phyloP scores from a whole-genome alignment of 2,888 invertebrate species.

The Drosophila rubida region DNA sequence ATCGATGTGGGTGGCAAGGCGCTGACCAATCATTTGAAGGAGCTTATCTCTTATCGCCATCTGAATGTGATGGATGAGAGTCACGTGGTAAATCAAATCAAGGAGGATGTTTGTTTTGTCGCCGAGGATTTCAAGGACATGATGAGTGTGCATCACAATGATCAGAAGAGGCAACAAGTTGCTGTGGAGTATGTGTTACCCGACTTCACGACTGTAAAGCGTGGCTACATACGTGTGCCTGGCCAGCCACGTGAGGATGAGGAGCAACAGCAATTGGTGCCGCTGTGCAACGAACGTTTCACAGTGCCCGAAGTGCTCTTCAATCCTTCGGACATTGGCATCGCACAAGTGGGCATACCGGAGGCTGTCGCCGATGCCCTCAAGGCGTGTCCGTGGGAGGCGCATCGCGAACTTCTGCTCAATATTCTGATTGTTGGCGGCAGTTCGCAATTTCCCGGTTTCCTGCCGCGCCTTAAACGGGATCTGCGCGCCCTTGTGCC shows the following conservation, averaged over 20 bases:
- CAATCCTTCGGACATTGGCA: constrained; percentile 96
- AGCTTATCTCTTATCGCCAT: constrained; percentile 97
- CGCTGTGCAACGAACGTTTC: constrained; percentile 97
- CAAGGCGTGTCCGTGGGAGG: constrained; percentile 89
- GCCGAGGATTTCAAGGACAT: constrained; percentile 93
- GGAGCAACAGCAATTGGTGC: constrained; percentile 88
- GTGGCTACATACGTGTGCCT: constrained; percentile 88
- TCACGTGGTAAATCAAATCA: constrained; percentile 98
- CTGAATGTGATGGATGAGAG: constrained; percentile 99
- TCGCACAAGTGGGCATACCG: constrained; percentile 94
- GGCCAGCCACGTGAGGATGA: constrained; percentile 62
- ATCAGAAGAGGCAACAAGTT: constrained; percentile 89
- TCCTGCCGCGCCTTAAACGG: constrained; percentile 90
- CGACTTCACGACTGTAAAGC: constrained; percentile 95
- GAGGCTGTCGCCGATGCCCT: constrained; percentile 94
- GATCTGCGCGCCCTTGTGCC: constrained; percentile 93
- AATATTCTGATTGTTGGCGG: constrained; percentile 95
- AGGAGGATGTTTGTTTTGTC: constrained; percentile 98
- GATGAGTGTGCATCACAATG: constrained; percentile 88
- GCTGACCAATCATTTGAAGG: constrained; percentile 98
- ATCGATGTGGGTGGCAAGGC: constrained; percentile 99
- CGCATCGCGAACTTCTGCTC: constrained; percentile 91
- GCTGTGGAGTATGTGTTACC: constrained; percentile 97
- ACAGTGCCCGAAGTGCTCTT: constrained; percentile 97
- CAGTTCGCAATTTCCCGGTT: constrained; percentile 92